Evolutionary conservation across 2,888 invertebrate species (phyloP).

Genomic region (Aelia acuminata): DNA sequence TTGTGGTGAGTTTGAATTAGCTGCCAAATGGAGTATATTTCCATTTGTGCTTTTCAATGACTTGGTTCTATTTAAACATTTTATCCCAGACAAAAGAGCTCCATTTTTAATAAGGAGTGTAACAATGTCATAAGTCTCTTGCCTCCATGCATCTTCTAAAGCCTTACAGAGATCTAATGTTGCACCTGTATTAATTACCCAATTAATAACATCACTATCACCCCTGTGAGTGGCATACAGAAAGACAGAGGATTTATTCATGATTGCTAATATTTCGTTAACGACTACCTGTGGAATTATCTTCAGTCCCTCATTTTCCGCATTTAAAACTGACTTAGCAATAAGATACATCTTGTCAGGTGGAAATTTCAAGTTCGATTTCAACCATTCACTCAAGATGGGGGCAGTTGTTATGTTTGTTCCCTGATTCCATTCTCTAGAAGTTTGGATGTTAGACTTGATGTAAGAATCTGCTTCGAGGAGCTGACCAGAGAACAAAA

Average conservation of each 20-base stretch:
- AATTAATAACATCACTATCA: background rate
- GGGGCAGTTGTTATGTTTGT: background rate
- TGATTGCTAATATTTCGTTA: slow-evolving; percentile 25
- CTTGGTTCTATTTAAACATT: background rate
- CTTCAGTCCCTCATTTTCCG: slow-evolving; percentile 7
- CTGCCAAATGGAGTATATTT: slow-evolving; percentile 1
- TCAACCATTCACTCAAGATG: slow-evolving; percentile 17
- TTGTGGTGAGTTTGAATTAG: slow-evolving; percentile 13
- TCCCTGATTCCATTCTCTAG: background rate
- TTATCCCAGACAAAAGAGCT: background rate
- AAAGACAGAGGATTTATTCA: slow-evolving; percentile 27
- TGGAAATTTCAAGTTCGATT: background rate
- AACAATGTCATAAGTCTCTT: background rate
- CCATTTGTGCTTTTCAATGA: background rate
- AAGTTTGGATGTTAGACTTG: background rate
- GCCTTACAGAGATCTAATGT: slow-evolving; percentile 12
- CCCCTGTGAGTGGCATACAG: background rate
- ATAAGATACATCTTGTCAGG: background rate
- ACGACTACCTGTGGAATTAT: background rate
- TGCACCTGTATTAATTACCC: slow-evolving; percentile 30
- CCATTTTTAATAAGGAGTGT: background rate
- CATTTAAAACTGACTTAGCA: slow-evolving; percentile 3
- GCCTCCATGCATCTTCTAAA: slow-evolving; percentile 7
- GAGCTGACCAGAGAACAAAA: slow-evolving; percentile 4
- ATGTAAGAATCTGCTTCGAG: slow-evolving; percentile 4